phyloP scores from a whole-genome alignment of 2,113 vertebrate species.

The Amblyornis subalaris region DNA sequence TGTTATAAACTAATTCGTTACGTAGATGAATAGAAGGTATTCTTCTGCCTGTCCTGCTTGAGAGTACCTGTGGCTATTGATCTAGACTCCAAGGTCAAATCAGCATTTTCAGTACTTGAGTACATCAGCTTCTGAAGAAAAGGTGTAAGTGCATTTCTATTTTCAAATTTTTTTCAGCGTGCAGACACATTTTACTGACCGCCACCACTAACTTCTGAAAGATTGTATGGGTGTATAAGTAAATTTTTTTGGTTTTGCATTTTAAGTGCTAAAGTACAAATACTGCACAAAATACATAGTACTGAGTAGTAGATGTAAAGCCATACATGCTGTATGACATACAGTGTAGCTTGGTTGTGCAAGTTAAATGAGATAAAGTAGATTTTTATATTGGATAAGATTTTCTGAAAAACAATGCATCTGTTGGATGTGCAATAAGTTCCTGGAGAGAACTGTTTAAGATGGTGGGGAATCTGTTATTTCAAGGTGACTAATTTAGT shows the following conservation, averaged over 20 bases:
- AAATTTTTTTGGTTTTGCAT: neutral
- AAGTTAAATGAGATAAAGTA: neutral
- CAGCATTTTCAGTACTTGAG: neutral
- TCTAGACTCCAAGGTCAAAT: neutral
- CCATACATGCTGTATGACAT: neutral
- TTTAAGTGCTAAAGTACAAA: neutral
- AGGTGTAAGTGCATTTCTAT: neutral
- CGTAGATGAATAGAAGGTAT: neutral
- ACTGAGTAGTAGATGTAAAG: neutral
- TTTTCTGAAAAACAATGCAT: neutral
- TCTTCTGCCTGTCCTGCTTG: neutral
- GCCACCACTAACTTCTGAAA: neutral
- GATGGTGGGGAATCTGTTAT: neutral
- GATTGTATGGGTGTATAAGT: fast-evolving
- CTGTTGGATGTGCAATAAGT: neutral
- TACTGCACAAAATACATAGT: neutral
- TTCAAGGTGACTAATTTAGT: neutral
- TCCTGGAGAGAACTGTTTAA: neutral
- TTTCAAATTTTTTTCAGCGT: fast-evolving
- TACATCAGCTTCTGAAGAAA: neutral
- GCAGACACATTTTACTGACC: neutral
- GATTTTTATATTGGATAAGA: neutral
- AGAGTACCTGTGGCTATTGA: neutral
- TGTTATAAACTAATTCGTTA: neutral
- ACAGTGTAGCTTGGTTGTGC: neutral